A percentile compares a stretch with the other conserved stretches of the same genome.
Conservation (phyloP, 2,113 vertebrate genomes). For the Muntiacus muntjak region DNA sequence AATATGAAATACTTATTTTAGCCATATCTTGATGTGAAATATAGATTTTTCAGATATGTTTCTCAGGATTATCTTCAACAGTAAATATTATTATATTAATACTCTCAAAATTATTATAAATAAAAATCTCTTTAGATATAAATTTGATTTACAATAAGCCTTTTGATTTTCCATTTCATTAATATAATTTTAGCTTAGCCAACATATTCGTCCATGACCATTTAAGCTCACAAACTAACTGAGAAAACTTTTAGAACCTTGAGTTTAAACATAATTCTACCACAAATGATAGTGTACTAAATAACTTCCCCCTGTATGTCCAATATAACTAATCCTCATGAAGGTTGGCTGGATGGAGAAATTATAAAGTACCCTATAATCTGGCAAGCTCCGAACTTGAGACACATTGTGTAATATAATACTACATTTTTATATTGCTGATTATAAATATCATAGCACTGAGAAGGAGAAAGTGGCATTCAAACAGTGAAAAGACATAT, state of each 20-base stretch:
- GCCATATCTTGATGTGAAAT: neutral
- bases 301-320: neutral
- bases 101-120: neutral
- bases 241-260: neutral
- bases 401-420: neutral
- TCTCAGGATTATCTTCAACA: neutral
- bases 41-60: neutral
- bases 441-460: neutral
- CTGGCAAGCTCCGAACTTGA: neutral
- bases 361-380: neutral
- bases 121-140: neutral
- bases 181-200: neutral
- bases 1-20: conserved; percentile 9
- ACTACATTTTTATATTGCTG: neutral
- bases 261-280: neutral
- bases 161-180: neutral
- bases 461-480: neutral
- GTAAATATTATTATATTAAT: neutral
- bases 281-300: neutral
- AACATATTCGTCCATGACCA: neutral
- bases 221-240: neutral
- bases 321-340: neutral
- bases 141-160: neutral
- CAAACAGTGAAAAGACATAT: neutral
- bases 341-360: neutral